Conservation (phyloP, 2,797 vertebrate genomes). For the Anguilla obscura region DNA sequence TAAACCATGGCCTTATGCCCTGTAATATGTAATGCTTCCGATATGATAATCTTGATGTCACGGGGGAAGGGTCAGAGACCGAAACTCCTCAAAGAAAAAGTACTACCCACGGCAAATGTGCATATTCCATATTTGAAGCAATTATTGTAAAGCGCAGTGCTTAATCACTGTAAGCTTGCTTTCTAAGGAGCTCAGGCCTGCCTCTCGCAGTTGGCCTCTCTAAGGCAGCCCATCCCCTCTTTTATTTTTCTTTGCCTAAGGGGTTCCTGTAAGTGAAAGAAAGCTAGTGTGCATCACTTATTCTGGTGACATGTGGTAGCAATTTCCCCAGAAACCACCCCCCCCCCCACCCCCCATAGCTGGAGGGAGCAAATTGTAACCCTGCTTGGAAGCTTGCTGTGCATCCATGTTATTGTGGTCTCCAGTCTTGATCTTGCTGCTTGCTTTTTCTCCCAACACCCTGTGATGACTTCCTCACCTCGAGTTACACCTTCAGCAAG, state of each 20-base stretch:
- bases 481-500: neutral
- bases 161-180: slow-evolving; percentile 26
- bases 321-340: slow-evolving; percentile 50
- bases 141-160: slow-evolving; percentile 27
- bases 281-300: slow-evolving; percentile 46
- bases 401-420: slow-evolving; percentile 42
- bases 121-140: slow-evolving; percentile 23
- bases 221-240: slow-evolving; percentile 26
- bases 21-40: slow-evolving; percentile 7
- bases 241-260: slow-evolving; percentile 50
- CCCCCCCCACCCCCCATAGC: slow-evolving; percentile 40
- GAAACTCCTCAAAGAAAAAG: neutral
- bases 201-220: slow-evolving; percentile 32
- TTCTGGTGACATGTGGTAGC: slow-evolving; percentile 60
- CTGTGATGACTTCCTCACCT: slow-evolving; percentile 44
- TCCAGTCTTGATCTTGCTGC: slow-evolving; percentile 41
- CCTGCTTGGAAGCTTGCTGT: slow-evolving; percentile 38
- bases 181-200: slow-evolving; percentile 22
- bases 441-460: slow-evolving; percentile 49
- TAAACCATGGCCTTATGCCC: slow-evolving; percentile 15
- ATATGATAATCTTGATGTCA: slow-evolving; percentile 14
- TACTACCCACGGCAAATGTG: neutral
- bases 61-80: neutral
- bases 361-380: slow-evolving; percentile 48
- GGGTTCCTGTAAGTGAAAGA: slow-evolving; percentile 41